A percentile compares a stretch with the other conserved stretches of the same genome.
phyloP scores from a whole-genome alignment of 2,113 vertebrate genomes.

The Melanocharis versteri region DNA sequence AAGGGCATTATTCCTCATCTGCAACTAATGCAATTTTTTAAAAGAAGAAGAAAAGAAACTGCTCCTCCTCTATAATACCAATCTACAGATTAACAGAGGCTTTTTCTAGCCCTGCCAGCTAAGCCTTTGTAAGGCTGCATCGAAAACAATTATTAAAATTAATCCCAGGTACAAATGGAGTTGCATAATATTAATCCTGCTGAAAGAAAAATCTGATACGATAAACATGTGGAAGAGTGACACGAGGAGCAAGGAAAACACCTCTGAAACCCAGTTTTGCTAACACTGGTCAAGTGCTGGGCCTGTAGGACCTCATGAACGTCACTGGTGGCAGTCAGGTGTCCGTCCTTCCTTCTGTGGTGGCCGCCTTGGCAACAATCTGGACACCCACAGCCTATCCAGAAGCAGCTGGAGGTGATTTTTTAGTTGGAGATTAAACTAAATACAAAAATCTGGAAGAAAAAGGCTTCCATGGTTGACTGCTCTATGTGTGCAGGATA shows the following conservation, averaged over 20 bases:
- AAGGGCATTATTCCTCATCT: not conserved
- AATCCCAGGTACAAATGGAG: constrained; percentile 33
- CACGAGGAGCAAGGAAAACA: not conserved
- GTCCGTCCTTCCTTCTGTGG: not conserved
- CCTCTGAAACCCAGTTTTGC: not conserved
- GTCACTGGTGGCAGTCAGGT: not conserved
- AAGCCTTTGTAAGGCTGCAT: constrained; percentile 11
- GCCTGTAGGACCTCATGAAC: not conserved
- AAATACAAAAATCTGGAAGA: not conserved
- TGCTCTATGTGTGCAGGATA: not conserved
- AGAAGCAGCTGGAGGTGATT: not conserved
- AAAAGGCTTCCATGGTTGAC: not conserved
- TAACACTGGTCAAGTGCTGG: not conserved
- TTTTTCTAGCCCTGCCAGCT: not conserved
- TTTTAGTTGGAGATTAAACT: not conserved
- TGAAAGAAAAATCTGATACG: not conserved
- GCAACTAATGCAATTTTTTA: not conserved
- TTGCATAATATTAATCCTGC: constrained; percentile 3
- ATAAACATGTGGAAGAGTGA: not conserved
- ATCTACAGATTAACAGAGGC: not conserved
- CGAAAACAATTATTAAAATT: constrained; percentile 30
- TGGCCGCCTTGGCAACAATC: not conserved
- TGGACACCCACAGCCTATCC: not conserved
- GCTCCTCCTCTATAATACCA: not conserved
- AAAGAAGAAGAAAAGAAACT: constrained; percentile 18